Base-by-base conservation (phyloP, 2,113 vertebrate species). In the Ia io region DNA sequence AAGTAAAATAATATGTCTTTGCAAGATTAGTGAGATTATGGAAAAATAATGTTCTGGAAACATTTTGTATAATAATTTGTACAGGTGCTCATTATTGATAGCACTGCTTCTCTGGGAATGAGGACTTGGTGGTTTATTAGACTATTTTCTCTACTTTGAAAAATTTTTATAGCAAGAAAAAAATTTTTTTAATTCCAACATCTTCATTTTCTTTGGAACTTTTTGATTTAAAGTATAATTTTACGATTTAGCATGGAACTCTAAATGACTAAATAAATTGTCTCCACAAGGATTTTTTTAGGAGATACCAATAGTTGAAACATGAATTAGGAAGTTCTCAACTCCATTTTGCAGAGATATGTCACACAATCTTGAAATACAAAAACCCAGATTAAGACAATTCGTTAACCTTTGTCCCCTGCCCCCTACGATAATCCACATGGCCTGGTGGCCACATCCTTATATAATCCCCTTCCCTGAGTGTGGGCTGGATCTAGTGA, bases 371-470 rank as follows among this genome's bases (percentile, higher is more conserved):
- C 49, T 80, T 67, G 56, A 86, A 79, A 70, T 77, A 20, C 40
- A 83, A 56, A 70, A 30, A 30, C 67, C 28, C 73, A 76, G 40
- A 85, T 70, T 63, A 25, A 61, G 2, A 10, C 9, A 47, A 59
- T 42, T 73, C 32, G 44, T 73, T 61, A 40, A 30, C n/a, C 47
- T 89, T 85, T 59, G 18, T 82, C 18, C 28, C 40, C 73, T 76
- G 30, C 18, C 14, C 12, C 9, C n/a, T 18, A 30, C 5, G 6
- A 9, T 28, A 25, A 74, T 25, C 28, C 23, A 37, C 30, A 78
- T 14, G 7, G 16, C 1, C 10, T 37, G 2, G 18, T 20, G 16
- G 49, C 8, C 7, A 0, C 0, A 0, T 22, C 22, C 61, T 61
- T 49, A 30, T 12, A 32, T 47, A 40, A 47, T 35, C 11, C 40